Conservation (phyloP, 2,113 vertebrate genomes). For the Microtus ochrogaster region DNA sequence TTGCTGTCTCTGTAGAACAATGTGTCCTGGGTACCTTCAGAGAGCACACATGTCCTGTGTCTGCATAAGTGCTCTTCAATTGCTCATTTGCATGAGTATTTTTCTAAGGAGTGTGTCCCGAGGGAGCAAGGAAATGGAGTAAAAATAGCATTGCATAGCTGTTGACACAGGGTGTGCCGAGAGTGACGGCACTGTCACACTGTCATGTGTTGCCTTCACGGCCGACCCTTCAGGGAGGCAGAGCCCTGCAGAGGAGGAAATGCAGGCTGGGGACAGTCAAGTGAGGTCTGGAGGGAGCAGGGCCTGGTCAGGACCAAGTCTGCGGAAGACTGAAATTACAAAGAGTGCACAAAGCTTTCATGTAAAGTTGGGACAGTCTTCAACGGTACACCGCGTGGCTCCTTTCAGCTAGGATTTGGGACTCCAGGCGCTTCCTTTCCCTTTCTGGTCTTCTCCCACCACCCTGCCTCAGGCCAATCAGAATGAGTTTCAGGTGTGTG, state of each 20-base stretch:
- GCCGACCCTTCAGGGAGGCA: background rate
- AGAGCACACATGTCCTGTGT: background rate
- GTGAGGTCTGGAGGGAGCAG: too few species aligned
- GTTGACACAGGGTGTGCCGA: background rate
- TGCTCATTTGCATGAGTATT: background rate
- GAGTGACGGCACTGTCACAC: rapidly evolving
- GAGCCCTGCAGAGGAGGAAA: background rate
- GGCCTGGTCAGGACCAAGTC: background rate
- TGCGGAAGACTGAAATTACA: background rate
- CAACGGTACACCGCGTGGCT: background rate
- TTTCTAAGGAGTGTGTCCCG: background rate
- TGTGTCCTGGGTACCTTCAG: background rate
- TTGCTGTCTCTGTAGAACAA: conserved; percentile 4
- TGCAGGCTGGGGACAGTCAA: background rate
- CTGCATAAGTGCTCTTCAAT: background rate
- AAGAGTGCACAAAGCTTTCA: background rate
- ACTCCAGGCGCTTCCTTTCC: conserved; percentile 3
- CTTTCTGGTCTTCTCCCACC: background rate
- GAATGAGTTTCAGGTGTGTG: background rate
- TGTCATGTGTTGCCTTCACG: background rate
- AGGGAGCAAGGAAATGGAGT: background rate
- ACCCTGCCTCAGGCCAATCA: background rate
- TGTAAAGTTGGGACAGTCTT: background rate
- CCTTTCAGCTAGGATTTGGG: background rate
- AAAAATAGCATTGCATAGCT: background rate